Evolutionary conservation across 2,797 vertebrate species (phyloP), one percentile per base, ranked within the genome.

Genomic region (Tympanoctomys barrerae): DNA sequence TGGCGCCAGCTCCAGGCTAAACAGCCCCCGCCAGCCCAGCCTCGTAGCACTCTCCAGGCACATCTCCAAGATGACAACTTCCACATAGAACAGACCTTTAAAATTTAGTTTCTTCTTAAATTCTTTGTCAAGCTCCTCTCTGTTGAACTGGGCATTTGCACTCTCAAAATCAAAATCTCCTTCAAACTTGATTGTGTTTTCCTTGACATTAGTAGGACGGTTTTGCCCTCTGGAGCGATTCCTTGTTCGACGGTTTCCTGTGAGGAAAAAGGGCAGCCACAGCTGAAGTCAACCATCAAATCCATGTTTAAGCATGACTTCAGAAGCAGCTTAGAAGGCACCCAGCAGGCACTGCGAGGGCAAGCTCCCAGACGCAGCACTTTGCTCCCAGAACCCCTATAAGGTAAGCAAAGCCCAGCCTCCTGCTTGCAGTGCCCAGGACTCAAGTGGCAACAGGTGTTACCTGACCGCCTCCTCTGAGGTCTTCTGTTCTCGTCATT

Each of bases 151-250:
- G 31, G 99, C 99, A 91, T 99, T 99, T 94, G 99, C 99, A 18
- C 98, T 99, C 98, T 99, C 99, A 98, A 99, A 99, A 97, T 99
- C 99, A 98, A 99, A 99, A 98, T 99, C 99, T 0, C 99, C 99
- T 97, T 99, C 99, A 98, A 99, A 99, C 98, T 99, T 99, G 61
- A 99, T 99, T 5, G 98, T 97, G 86, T 98, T 99, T 59, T 99
- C 98, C 96, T 99, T 99, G 92, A 98, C 98, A 16, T 97, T 92
- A 54, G 98, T 64, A 7, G 98, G 98, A 86, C 98, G 98, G 97
- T 99, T 99, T 91, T 99, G 99, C 79, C 99, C 99, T 97, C 99
- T 98, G 87, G 99, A 99, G 42, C 99, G 99, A 97, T 99, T 99
- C 96, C 99, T 98, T 94, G 99, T 99, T 96, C 99, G 98, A 85